Base-by-base conservation (phyloP, 2,113 vertebrate species). In the Corvus moneduloides region DNA sequence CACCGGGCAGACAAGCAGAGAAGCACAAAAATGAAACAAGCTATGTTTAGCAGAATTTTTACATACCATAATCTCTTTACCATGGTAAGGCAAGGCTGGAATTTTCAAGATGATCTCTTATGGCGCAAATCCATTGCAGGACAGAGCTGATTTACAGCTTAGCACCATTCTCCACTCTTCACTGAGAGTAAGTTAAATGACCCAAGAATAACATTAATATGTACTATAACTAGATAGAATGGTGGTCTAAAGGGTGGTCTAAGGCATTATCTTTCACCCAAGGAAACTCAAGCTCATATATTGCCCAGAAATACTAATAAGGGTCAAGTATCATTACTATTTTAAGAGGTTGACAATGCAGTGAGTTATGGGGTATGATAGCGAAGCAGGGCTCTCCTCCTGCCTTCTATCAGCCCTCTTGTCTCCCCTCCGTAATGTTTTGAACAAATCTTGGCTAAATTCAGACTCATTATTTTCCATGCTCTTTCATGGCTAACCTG, bases 161-260 rank as follows among this genome's bases (percentile, higher is more conserved):
- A 93, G 90, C 95, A 93, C 96, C 95, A 95, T 97, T 97, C 95
- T 92, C n/a, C 75, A 95, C 93, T 98, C 95, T 97, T 98, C 95
- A 95, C 96, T 91, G 91, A 93, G 93, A 97, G 94, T 95, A 98
- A 98, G 97, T 97, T 97, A 98, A 98, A 98, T 98, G 98, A 98
- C 97, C 98, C 97, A 97, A 97, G 96, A 97, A 98, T 98, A 98
- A 97, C 96, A 97, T 97, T 96, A 97, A 97, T 98, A 97, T 96
- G 95, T 96, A 94, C 85, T 94, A 91, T 97, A 96, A 94, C 89
- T 96, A 97, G 94, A 87, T 74, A 95, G 96, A 97, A 97, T 55
- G 90, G 97, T 81, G 84, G 96, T 94, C 97, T 97, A 97, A 98
- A 98, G 96, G 97, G 98, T 98, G 98, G 98, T 98, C 98, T 94